These are phyloP conservation scores for Morpho achilles DNA, from an alignment of 2,888 invertebrate genomes.

Conservation along the genomic window DNA sequence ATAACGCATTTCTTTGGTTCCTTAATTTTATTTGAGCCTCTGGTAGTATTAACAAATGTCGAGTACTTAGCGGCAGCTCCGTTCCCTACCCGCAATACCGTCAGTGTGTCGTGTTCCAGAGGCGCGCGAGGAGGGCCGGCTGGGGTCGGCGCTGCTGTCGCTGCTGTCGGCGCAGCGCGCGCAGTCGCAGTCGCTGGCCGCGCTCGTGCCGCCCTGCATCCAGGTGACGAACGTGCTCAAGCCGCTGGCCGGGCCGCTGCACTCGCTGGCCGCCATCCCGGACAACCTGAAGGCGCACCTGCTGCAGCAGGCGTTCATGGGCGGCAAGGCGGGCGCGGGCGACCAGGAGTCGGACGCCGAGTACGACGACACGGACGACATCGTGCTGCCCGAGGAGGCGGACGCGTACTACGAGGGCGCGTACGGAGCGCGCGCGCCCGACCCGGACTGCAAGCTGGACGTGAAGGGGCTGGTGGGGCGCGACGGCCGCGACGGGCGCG, in stretches of 20 bases:
- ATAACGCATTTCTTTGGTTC: conserved; percentile 80
- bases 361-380: conserved; percentile 75
- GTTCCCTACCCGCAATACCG: conserved; percentile 64
- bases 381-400: conserved; percentile 67
- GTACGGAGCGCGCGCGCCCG: conserved; percentile 29
- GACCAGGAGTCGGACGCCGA: conserved; percentile 75
- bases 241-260: conserved; percentile 21
- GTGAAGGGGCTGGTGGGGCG: conserved; percentile 47
- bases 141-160: conserved; percentile 69
- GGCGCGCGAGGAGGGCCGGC: conserved; percentile 58
- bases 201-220: conserved; percentile 50
- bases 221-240: conserved; percentile 44
- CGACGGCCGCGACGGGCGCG: conserved; percentile 35
- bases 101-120: conserved; percentile 73
- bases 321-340: conserved; percentile 51
- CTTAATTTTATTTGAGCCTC: conserved; percentile 76
- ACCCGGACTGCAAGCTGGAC: conserved; percentile 46
- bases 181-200: conserved; percentile 42
- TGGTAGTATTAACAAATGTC: conserved; percentile 77
- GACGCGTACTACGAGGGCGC: conserved; percentile 47
- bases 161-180: conserved; percentile 58
- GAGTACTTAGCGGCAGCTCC: conserved; percentile 67
- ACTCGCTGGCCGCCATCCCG: conserved; percentile 41
- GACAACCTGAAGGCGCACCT: conserved; percentile 55
- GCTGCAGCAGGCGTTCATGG: conserved; percentile 60